Base-by-base conservation (phyloP, 2,113 vertebrate species). In the Podiceps cristatus region DNA sequence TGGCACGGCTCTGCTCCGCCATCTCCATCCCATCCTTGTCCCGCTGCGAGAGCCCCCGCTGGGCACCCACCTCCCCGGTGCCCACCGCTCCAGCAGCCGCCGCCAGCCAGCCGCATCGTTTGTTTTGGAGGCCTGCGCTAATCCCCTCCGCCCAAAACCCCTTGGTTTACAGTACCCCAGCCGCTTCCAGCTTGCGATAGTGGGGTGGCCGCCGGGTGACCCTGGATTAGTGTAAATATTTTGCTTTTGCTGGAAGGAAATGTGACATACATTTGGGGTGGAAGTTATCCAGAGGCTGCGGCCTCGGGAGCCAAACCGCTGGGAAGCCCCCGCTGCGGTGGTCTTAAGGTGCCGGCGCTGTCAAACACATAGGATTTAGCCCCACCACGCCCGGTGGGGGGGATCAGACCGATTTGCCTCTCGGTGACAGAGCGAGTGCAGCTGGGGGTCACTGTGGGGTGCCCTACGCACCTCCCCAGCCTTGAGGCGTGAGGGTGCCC, bases 201-300 rank as follows among this genome's bases (percentile, higher is more conserved):
- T 0, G 14, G 76, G 24, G 37, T 82, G 95, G 86, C 97, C 90
- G 62, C 88, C 6, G n/a, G 45, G 76, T 96, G 96, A 98, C 97
- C 97, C 80, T 71, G 83, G 78, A 82, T 97, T 81, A 94, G 86
- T 92, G 80, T 98, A 98, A 98, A 98, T 97, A 97, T 97, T 97
- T 97, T 97, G 91, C 96, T 97, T 97, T 95, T 3, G 1, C 72
- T 97, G 90, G 96, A 96, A 98, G 94, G 94, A 97, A 98, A 96
- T 92, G 91, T 95, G 96, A 97, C 96, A 96, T 96, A 91, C 77
- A 71, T 97, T 92, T 73, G 76, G 67, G 71, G 93, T 97, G 95
- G 97, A 98, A 96, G 91, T 56, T 93, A 92, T 97, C 96, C 97
- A 97, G 96, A 93, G 93, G 78, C 91, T 96, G 90, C 13, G n/a